Evolutionary conservation across 2,888 invertebrate genomes (phyloP), one percentile per base, ranked within the genome.

Genomic region (Chymomyza procnemis): DNA sequence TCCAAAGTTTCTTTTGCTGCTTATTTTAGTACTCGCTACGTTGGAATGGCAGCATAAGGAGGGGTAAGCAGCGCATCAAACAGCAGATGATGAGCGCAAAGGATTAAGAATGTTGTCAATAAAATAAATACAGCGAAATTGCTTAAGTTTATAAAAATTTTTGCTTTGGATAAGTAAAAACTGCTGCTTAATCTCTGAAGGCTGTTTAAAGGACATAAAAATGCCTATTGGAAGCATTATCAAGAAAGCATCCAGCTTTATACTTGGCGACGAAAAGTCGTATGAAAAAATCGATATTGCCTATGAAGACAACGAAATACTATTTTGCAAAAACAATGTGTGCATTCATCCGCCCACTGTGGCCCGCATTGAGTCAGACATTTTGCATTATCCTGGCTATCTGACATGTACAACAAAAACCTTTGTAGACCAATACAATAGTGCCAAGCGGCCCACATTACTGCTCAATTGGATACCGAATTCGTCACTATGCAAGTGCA

Each of bases 381-480:
- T 96, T 34, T 93, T 96, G 0, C 98, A 98, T 88, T 96, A 97
- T 91, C 98, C 98, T 2, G 98, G 94, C 19, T 99, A 99, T 89
- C 92, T 99, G 79, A 97, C 97, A 0, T 94, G 98, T 55, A 95
- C 96, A 16, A 96, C 96, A 19, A 96, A 95, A 91, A 94, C 94
- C n/a, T 95, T 95, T 89, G 93, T 94, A 21, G 94, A 95, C 85
- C 94, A 95, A 88, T 94, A 95, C 86, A 96, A 95, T 83, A 94
- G 94, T 71, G 94, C 94, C 0, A 95, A 94, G 85, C 92, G 95
- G 90, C 93, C 96, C 76, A 98, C 97, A 0, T 92, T 98, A 12
- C 95, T 97, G 76, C 93, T 98, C 2, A 97, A 97, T 71, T 98
- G 98, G 98, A 97, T 98, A 78, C 98, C 98, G 0, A 98, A 98